Percentiles rank a stretch among this genome's conserved stretches.
These are phyloP conservation scores for Piaya cayana DNA, from an alignment of 2,113 vertebrate species.

Conservation along the genomic window DNA sequence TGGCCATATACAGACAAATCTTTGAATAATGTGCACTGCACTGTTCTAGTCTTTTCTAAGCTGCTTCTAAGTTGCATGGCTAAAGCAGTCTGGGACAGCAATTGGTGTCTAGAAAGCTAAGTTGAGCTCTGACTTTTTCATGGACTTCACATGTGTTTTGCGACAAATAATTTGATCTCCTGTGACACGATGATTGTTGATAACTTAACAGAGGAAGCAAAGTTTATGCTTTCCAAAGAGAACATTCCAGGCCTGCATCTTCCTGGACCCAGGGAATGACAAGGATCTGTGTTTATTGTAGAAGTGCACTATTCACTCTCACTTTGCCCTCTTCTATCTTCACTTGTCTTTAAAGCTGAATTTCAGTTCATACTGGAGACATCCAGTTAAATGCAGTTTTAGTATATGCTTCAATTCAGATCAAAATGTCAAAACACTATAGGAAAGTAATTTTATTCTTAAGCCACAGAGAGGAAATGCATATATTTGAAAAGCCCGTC, in stretches of 20 bases:
- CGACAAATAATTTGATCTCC: neutral
- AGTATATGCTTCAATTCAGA: neutral
- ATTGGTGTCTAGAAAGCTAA: neutral
- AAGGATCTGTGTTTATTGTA: neutral
- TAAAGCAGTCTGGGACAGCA: neutral
- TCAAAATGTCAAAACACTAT: neutral
- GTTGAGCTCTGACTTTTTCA: neutral
- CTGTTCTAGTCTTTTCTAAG: neutral
- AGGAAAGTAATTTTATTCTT: conserved; percentile 20
- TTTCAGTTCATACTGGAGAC: neutral
- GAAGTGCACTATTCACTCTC: neutral
- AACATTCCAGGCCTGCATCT: neutral
- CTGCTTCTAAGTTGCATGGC: neutral
- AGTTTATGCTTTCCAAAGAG: neutral
- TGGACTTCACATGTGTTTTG: neutral
- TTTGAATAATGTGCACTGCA: fast-evolving
- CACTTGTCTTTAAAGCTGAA: neutral
- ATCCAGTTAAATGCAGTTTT: neutral
- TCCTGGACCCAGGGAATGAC: neutral
- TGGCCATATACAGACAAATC: neutral
- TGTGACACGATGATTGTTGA: neutral
- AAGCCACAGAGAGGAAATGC: neutral
- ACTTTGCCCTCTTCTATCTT: neutral
- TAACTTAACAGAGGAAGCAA: neutral
- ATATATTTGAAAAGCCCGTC: neutral